Evolutionary conservation across 2,797 vertebrate genomes (phyloP), one percentile per base, ranked within the genome.

Genomic region (Sebastes melanostomus): DNA sequence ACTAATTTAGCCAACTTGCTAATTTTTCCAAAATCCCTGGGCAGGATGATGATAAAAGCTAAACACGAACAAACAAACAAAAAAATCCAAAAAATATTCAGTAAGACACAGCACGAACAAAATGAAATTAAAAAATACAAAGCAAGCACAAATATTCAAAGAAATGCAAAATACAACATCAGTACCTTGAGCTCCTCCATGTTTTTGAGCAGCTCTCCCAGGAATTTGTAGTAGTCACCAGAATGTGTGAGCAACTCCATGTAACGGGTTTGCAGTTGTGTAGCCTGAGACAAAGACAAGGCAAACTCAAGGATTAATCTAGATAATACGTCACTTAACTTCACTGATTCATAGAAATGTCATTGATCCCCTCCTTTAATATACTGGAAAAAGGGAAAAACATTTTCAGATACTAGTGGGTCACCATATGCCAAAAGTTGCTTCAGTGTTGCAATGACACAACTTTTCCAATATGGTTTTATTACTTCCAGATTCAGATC

Each of bases 181-280:
- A 42, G 84, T 97, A 99, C 98, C 97, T 99, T 99, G 46, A 99
- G 93, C 68, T 98, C 97, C 89, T 99, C 98, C 95, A 98, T 94
- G 92, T 95, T 98, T 92, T 97, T 99, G 29, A 97, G 89, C 90
- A 97, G 95, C 83, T 97, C 96, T 90, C 96, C 97, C 75, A 99
- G 91, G 92, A 96, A 97, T 91, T 94, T 97, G 88, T 96, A 96
- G 91, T 97, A 96, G 94, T 98, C 97, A 66, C 94, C 95, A 24
- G 98, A 99, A 81, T 94, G 94, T 25, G 97, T 97, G 25, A 99
- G 94, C 50, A 99, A 88, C 85, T 98, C 97, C 87, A 98, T 95
- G 84, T 99, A 99, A 65, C 96, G 97, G 62, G 97, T 96, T 69
- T 99, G 97, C 75, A 98, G 90, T 24, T 97, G 95, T 0, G 92